phyloP scores from a whole-genome alignment of 2,888 invertebrate species.

The Cremastinae sp. region DNA sequence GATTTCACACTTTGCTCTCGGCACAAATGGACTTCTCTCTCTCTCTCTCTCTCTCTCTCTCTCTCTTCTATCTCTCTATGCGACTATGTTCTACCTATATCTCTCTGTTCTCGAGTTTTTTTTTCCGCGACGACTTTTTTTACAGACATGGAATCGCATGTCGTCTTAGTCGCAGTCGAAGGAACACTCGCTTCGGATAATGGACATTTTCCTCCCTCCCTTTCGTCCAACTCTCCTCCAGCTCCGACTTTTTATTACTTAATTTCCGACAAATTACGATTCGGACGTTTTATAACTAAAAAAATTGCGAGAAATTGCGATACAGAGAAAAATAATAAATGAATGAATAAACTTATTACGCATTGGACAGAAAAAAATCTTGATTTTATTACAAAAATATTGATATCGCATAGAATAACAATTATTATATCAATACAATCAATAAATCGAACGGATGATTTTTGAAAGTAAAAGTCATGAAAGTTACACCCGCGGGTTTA shows the following conservation, averaged over 20 bases:
- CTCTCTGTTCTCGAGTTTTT: too few relatives aligned
- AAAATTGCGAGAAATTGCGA: not conserved
- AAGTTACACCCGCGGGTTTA: too few relatives aligned
- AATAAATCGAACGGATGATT: too few relatives aligned
- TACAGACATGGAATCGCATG: constrained; percentile 21
- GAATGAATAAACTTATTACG: too few relatives aligned
- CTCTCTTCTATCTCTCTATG: too few relatives aligned
- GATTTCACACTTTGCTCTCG: constrained; percentile 28
- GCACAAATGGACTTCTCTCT: constrained; percentile 4
- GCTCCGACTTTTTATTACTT: constrained; percentile 12
- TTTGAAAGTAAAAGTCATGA: too few relatives aligned
- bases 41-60: not conserved
- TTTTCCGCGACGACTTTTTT: not conserved
- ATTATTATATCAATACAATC: too few relatives aligned
- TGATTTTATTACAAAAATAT: too few relatives aligned
- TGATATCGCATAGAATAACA: too few relatives aligned
- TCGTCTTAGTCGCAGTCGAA: not conserved
- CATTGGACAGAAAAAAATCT: too few relatives aligned
- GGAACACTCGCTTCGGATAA: not conserved
- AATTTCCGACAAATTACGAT: constrained; percentile 17
- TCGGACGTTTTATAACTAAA: not conserved
- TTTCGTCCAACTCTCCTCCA: not conserved
- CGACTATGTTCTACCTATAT: too few relatives aligned
- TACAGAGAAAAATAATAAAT: too few relatives aligned
- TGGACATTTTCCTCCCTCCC: not conserved